These are phyloP conservation scores for Andricus curvator DNA, from an alignment of 2,888 invertebrate species.

Conservation along the genomic window DNA sequence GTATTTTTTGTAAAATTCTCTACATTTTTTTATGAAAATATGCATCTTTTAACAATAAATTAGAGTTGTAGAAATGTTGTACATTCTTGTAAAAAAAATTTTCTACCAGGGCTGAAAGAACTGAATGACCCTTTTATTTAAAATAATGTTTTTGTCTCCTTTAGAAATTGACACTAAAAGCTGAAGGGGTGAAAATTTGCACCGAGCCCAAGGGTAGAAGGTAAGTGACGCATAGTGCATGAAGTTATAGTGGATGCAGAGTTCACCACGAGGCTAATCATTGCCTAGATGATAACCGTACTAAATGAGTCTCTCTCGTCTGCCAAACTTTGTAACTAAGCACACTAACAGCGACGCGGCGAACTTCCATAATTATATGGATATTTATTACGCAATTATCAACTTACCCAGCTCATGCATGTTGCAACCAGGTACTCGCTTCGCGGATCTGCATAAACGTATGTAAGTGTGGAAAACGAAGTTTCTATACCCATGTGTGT, in stretches of 20 bases:
- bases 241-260: slow-evolving; percentile 29
- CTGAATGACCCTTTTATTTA: too few relatives aligned
- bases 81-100: too few relatives aligned
- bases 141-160: background rate
- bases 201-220: background rate
- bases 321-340: slow-evolving; percentile 40
- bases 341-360: slow-evolving; percentile 36
- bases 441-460: slow-evolving; percentile 18
- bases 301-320: slow-evolving; percentile 41
- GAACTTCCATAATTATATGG: slow-evolving; percentile 57
- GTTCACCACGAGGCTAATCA: slow-evolving; percentile 40
- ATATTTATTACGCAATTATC: slow-evolving; percentile 60
- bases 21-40: too few relatives aligned
- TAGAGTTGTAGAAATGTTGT: too few relatives aligned
- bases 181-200: background rate
- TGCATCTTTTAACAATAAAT: too few relatives aligned
- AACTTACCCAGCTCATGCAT: slow-evolving; percentile 43
- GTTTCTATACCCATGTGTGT: background rate
- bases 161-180: background rate
- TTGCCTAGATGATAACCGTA: slow-evolving; percentile 33
- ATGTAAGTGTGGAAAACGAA: slow-evolving; percentile 5
- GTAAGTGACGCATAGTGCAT: slow-evolving; percentile 27
- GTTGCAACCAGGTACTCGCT: background rate
- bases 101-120: too few relatives aligned
- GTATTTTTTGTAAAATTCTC: too few relatives aligned